Conservation (phyloP, 2,113 vertebrate genomes). For the Forbesichthys agassizii region DNA sequence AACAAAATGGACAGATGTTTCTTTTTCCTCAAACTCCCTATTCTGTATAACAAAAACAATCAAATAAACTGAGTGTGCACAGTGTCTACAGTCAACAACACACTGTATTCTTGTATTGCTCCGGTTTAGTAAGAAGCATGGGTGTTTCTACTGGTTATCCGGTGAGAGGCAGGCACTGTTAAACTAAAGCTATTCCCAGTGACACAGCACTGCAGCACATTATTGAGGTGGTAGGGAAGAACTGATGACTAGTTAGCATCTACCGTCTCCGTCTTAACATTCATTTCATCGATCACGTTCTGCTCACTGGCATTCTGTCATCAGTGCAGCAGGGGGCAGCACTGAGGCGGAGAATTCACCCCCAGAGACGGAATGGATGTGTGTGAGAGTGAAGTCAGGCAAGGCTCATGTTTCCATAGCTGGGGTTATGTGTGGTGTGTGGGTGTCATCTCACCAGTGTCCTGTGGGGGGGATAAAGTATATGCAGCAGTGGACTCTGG, state of each 20-base stretch:
- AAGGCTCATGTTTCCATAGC: too few species aligned
- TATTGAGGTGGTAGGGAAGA: too few species aligned
- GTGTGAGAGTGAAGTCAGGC: not conserved
- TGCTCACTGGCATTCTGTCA: not conserved
- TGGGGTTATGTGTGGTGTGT: not conserved
- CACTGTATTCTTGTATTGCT: not conserved
- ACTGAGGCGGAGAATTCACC: not conserved
- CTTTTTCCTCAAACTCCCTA: too few species aligned
- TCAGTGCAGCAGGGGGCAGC: not conserved
- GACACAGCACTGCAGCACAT: not conserved
- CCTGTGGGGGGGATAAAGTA: conserved; percentile 98
- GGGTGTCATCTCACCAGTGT: conserved; percentile 83
- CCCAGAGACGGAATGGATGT: too few species aligned
- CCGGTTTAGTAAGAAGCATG: not conserved
- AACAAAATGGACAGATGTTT: too few species aligned
- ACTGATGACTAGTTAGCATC: not conserved
- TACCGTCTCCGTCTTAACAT: not conserved
- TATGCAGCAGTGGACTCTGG: conserved; percentile 96
- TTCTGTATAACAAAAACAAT: too few species aligned
- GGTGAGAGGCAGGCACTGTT: too few species aligned
- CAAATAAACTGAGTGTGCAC: too few species aligned
- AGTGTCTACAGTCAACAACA: too few species aligned
- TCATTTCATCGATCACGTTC: not conserved
- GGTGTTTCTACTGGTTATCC: too few species aligned
- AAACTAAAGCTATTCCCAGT: not conserved